These are phyloP conservation scores for Rhingia campestris DNA, from an alignment of 2,888 invertebrate species.

Conservation along the genomic window DNA sequence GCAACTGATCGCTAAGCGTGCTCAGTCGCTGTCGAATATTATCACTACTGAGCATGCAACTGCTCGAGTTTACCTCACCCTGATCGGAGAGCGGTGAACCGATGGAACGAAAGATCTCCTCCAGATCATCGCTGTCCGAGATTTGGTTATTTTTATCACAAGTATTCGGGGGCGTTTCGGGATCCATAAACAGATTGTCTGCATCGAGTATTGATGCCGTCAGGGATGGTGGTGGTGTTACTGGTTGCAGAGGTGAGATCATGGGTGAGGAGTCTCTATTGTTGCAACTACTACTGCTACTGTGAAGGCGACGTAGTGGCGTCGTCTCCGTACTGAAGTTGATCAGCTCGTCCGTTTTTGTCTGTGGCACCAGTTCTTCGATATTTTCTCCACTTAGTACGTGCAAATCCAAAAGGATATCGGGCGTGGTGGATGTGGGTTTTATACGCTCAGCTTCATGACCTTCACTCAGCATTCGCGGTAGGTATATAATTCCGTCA, in stretches of 20 bases:
- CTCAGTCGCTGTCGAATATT: conserved; percentile 80
- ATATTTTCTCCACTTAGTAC: conserved; percentile 77
- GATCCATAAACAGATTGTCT: conserved; percentile 68
- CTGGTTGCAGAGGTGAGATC: conserved; percentile 78
- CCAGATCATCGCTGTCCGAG: conserved; percentile 80
- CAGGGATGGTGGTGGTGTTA: conserved; percentile 80
- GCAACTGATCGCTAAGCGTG: conserved; percentile 81
- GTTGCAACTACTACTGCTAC: conserved; percentile 58
- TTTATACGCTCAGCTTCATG: conserved; percentile 74
- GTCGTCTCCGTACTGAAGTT: conserved; percentile 68
- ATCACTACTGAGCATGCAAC: conserved; percentile 59
- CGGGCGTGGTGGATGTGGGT: conserved; percentile 79
- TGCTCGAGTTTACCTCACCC: conserved; percentile 52
- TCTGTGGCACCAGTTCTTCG: conserved; percentile 49
- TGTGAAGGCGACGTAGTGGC: conserved; percentile 56
- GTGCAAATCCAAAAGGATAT: conserved; percentile 81
- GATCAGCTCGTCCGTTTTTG: conserved; percentile 68
- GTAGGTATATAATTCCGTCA: conserved; percentile 76
- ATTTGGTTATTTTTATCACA: conserved; percentile 79
- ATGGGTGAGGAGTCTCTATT: conserved; percentile 70
- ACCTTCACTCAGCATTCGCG: conserved; percentile 76
- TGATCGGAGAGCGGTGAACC: conserved; percentile 80
- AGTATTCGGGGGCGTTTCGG: conserved; percentile 73
- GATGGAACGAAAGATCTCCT: conserved; percentile 81
- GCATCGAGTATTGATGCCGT: conserved; percentile 78